These are phyloP conservation scores for Nephrotoma guestfalica DNA, from an alignment of 2,888 invertebrate genomes.

Conservation along the genomic window DNA sequence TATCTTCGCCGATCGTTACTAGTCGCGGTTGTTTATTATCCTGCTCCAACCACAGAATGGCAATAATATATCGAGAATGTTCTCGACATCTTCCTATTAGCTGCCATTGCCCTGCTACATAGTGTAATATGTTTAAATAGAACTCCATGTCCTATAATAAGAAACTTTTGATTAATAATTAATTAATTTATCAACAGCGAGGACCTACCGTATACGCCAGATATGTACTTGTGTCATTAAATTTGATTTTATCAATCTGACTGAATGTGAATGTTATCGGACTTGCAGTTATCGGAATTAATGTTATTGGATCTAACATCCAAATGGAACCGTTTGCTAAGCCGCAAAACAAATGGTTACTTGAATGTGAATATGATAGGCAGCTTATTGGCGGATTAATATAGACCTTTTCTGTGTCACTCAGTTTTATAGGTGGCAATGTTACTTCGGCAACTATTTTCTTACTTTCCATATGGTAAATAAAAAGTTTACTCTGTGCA, in stretches of 20 bases:
- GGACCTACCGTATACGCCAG: constrained; percentile 41
- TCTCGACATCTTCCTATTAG: constrained; percentile 45
- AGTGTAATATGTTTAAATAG: constrained; percentile 38
- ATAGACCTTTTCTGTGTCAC: neutral
- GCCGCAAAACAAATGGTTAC: constrained; percentile 42
- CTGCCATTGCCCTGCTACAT: constrained; percentile 34
- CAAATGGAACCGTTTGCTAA: constrained; percentile 41
- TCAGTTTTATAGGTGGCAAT: neutral
- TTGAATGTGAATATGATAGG: constrained; percentile 20
- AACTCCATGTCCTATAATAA: constrained; percentile 35
- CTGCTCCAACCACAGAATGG: neutral
- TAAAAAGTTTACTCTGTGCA: constrained; percentile 32
- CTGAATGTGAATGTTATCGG: constrained; percentile 35
- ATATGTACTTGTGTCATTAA: constrained; percentile 37
- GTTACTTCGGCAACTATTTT: constrained; percentile 15
- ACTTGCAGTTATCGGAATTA: constrained; percentile 32
- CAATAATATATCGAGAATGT: constrained; percentile 42
- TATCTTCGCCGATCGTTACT: constrained; percentile 43
- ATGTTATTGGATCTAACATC: constrained; percentile 42
- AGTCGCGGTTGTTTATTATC: constrained; percentile 18
- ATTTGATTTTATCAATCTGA: constrained; percentile 37
- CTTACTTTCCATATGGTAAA: constrained; percentile 31
- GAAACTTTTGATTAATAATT: neutral
- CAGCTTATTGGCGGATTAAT: neutral
- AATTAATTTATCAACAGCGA: neutral